Evolutionary conservation across 2,888 invertebrate species (phyloP).

Genomic region (Griposia aprilina): DNA sequence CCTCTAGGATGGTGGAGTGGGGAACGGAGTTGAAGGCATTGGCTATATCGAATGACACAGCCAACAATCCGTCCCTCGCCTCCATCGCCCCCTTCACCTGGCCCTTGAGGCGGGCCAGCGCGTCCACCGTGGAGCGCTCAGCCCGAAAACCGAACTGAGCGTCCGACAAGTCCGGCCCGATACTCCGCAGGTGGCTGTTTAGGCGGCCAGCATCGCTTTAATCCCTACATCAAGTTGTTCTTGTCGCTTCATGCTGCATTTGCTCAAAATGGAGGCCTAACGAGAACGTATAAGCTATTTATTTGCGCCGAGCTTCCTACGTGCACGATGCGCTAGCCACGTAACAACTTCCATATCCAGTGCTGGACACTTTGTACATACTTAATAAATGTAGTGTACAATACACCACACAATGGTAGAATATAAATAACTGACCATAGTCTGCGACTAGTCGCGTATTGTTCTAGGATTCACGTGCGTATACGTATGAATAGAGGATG

Average conservation of each 20-base stretch:
- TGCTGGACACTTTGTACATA: constrained; percentile 74
- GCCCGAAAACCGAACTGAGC: no score
- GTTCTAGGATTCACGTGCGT: constrained; percentile 42
- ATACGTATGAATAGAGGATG: constrained; percentile 13
- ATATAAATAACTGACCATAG: constrained; percentile 67
- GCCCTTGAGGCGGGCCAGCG: no score
- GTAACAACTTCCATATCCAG: constrained; percentile 78
- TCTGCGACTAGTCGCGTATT: constrained; percentile 57
- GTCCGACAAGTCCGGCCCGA: no score
- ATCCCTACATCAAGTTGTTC: constrained; percentile 60
- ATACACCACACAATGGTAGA: constrained; percentile 70
- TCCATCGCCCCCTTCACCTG: no score
- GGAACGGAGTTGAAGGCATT: no score
- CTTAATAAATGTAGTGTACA: constrained; percentile 70
- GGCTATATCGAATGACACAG: no score
- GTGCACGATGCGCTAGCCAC: constrained; percentile 76
- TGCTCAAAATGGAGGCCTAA: constrained; percentile 75
- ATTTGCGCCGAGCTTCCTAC: constrained; percentile 78
- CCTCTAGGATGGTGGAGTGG: no score
- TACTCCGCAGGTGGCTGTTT: no score
- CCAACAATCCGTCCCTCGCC: no score
- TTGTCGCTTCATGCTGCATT: constrained; percentile 70
- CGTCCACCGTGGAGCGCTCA: no score
- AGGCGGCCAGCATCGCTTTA: constrained; percentile 62
- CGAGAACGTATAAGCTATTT: constrained; percentile 82